Base-by-base conservation (phyloP, 2,113 vertebrate genomes). In the Phalacrocorax pelagicus region DNA sequence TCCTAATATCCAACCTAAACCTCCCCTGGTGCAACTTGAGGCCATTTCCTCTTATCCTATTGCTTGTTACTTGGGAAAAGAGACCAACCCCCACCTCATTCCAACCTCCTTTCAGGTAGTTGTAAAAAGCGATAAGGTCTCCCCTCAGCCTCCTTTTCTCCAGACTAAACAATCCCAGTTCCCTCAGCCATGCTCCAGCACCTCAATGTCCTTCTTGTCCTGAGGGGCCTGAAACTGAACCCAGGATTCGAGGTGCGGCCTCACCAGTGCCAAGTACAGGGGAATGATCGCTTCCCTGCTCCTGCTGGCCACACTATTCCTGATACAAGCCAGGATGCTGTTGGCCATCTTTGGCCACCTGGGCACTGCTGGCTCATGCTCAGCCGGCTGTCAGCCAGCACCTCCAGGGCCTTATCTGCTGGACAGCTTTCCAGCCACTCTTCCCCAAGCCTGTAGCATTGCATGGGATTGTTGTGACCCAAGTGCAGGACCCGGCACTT, bases 261-360 rank as follows among this genome's bases (percentile, higher is more conserved):
- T 71, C 70, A 32, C 38, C 58, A 77, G 38, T 19, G 27, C 27
- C 1, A 1, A 62, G 46, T 11, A 72, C 38, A 83, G 32, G 26
- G 4, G 23, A 0, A 11, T 3, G 1, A 11, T 27, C 40, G 6
- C 34, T 15, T 4, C 34, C 23, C 34, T 11, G 2, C 3, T 32
- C 49, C 70, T 38, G 34, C 27, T 74, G 49, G 17, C 70, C 40
- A 55, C 38, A 34, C 63, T 4, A 9, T 4, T 40, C 5, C 51
- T 49, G 13, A 65, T 5, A 46, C 10, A 14, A n/a, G 29, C 38
- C 87, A 70, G 49, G 22, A 11, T n/a, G 16, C 40, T 7, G 9
- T 1, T 44, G 46, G 32, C 34, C 27, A 38, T 29, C 34, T 59
- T 61, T 62, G 4, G 3, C 67, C 40, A 44, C 30, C 22, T 38